phyloP scores from a whole-genome alignment of 2,113 vertebrate genomes.

The Chrysochloris asiatica region DNA sequence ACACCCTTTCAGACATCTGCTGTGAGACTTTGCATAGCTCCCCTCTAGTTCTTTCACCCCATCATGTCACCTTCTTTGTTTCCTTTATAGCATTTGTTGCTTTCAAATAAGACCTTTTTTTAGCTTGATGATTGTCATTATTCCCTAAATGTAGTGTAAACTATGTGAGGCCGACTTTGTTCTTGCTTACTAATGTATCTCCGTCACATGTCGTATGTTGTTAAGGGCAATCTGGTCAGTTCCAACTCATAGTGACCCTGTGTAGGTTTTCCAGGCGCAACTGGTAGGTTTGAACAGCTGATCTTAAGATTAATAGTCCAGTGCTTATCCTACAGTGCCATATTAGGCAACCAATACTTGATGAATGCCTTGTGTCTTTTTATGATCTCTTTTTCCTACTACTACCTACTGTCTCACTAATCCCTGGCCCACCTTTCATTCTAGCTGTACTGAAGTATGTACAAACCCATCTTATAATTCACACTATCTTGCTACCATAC shows the following conservation, averaged over 20 bases:
- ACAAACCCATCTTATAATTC: too few species aligned
- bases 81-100: background rate
- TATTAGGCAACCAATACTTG: background rate
- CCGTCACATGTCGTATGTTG: background rate
- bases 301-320: too few species aligned
- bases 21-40: background rate
- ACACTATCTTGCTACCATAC: too few species aligned
- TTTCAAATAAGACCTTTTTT: constrained; percentile 9
- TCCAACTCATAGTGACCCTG: too few species aligned
- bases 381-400: background rate
- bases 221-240: too few species aligned
- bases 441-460: background rate
- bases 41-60: background rate
- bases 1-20: background rate
- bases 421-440: constrained; percentile 2
- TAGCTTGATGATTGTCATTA: background rate
- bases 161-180: background rate
- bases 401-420: background rate
- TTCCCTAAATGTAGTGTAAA: background rate
- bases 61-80: background rate
- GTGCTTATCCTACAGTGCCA: too few species aligned
- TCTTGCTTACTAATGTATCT: background rate
- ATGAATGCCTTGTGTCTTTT: background rate
- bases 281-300: too few species aligned
- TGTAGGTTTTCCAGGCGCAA: too few species aligned